A percentile compares a stretch with the other conserved stretches of the same genome.
These are phyloP conservation scores for Elaphurus davidianus DNA, from an alignment of 2,113 vertebrate genomes.

Conservation along the genomic window DNA sequence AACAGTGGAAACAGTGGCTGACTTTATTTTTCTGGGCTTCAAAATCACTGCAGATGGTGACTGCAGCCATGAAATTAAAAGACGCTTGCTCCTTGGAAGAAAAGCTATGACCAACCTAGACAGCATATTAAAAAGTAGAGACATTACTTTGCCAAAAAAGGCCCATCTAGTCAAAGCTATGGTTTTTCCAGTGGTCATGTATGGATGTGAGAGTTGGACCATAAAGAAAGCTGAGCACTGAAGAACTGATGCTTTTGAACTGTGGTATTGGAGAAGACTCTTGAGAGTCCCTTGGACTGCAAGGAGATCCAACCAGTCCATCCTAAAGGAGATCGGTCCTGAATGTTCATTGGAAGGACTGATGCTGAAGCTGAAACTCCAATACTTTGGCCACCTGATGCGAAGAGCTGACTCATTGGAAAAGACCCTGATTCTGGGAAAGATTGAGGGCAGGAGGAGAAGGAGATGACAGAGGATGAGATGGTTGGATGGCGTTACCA, in stretches of 20 bases:
- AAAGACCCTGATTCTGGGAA: neutral
- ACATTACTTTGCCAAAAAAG: neutral
- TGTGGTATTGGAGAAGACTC: neutral
- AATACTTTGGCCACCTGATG: neutral
- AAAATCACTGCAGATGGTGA: neutral
- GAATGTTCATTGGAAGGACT: neutral
- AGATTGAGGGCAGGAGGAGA: neutral
- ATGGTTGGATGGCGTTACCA: neutral
- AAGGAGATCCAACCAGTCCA: neutral
- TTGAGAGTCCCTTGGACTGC: neutral
- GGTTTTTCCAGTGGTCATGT: neutral
- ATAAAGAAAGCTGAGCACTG: rapidly evolving
- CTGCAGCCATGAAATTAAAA: neutral
- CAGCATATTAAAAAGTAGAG: neutral
- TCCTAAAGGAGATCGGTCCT: neutral
- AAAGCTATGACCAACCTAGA: neutral
- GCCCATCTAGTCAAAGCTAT: neutral
- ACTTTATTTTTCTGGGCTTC: neutral
- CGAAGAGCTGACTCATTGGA: rapidly evolving
- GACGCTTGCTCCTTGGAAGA: neutral
- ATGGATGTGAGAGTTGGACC: neutral
- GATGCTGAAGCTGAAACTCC: neutral
- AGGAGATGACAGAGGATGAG: neutral
- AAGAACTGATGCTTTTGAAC: neutral
- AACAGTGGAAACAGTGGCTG: neutral